phyloP scores from a whole-genome alignment of 2,797 vertebrate species.

The Rousettus madagascariensis region DNA sequence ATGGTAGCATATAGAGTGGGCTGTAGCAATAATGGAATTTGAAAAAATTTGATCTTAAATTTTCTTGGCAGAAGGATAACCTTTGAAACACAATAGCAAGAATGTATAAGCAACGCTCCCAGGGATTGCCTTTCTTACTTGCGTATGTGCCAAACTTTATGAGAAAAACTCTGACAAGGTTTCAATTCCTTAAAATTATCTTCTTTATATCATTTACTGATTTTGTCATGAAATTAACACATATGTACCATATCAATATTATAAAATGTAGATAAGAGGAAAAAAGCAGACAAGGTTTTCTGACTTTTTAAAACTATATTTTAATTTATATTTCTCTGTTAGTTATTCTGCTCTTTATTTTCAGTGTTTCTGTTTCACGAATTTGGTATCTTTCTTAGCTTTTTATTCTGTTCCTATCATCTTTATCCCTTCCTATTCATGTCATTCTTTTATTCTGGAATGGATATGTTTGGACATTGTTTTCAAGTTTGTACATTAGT shows the following conservation, averaged over 20 bases:
- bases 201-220: neutral
- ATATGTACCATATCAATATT: neutral
- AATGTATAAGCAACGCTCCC: neutral
- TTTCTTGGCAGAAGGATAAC: constrained; percentile 19
- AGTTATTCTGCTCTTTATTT: neutral
- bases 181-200: neutral
- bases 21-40: neutral
- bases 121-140: neutral
- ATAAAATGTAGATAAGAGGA: neutral
- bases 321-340: neutral
- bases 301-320: neutral
- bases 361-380: neutral
- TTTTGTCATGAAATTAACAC: neutral
- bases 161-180: neutral
- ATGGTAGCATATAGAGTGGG: neutral
- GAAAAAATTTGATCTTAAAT: neutral
- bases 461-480: neutral
- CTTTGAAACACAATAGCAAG: neutral
- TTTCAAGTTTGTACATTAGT: neutral
- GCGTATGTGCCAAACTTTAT: neutral
- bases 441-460: neutral
- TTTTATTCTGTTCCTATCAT: neutral
- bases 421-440: neutral
- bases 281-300: neutral
- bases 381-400: neutral